These are phyloP conservation scores for Vanacampus margaritifer DNA, from an alignment of 2,113 vertebrate genomes.

Conservation along the genomic window DNA sequence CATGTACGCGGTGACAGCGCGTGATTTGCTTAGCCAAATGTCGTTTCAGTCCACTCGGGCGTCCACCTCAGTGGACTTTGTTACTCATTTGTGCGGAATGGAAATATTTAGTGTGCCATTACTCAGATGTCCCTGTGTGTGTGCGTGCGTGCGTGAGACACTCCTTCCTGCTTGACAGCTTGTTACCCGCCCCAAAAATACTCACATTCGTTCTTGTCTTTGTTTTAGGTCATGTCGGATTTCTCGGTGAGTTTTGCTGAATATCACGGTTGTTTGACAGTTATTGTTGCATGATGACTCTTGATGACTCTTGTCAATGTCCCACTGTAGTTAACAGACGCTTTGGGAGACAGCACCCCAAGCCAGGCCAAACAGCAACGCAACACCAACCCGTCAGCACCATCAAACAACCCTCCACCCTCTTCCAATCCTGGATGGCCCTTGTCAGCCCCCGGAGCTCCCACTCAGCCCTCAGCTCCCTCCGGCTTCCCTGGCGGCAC, in stretches of 20 bases:
- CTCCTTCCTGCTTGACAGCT: slow-evolving; percentile 26
- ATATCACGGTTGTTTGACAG: background rate
- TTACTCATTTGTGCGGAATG: slow-evolving; percentile 24
- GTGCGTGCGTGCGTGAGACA: background rate
- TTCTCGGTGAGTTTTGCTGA: slow-evolving; percentile 73
- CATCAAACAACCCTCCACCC: slow-evolving; percentile 40
- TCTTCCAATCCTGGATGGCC: slow-evolving; percentile 71
- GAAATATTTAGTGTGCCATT: slow-evolving; percentile 51
- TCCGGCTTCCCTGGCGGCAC: slow-evolving; percentile 43
- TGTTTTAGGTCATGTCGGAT: slow-evolving; percentile 71
- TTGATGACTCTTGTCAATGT: background rate
- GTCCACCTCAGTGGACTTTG: slow-evolving; percentile 11
- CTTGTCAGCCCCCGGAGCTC: slow-evolving; percentile 69
- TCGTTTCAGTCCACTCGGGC: background rate
- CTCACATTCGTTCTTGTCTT: slow-evolving; percentile 9
- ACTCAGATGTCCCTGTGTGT: slow-evolving; percentile 24
- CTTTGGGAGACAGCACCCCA: slow-evolving; percentile 61
- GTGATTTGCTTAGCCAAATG: background rate
- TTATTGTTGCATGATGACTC: background rate
- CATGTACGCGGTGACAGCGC: background rate
- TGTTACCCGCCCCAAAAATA: background rate
- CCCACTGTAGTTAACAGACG: slow-evolving; percentile 67
- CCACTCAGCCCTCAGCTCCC: slow-evolving; percentile 64
- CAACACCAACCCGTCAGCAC: slow-evolving; percentile 62
- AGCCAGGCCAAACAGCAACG: slow-evolving; percentile 59